phyloP scores from a whole-genome alignment of 2,797 vertebrate species.

The Microhierax caerulescens region DNA sequence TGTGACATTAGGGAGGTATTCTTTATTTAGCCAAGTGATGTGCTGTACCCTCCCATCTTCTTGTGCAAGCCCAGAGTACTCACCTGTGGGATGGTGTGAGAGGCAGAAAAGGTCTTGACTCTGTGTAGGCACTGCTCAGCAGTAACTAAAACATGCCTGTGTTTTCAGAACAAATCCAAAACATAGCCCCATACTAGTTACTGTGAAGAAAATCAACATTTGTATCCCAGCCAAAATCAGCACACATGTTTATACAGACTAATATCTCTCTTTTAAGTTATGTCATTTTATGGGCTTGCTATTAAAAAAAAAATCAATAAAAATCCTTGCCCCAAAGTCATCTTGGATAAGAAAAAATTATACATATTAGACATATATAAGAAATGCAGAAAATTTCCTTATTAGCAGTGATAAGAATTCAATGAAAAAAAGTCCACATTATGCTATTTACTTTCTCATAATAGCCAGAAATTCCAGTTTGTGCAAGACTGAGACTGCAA shows the following conservation, averaged over 20 bases:
- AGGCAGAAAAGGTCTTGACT: background rate
- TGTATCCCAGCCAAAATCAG: background rate
- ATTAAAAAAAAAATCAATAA: background rate
- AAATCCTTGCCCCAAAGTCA: fast-evolving
- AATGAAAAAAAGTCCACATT: background rate
- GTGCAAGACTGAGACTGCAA: background rate
- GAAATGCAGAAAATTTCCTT: background rate
- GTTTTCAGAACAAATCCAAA: background rate
- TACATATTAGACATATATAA: background rate
- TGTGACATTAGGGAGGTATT: background rate
- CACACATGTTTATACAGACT: background rate
- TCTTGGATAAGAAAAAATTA: background rate
- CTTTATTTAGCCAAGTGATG: background rate
- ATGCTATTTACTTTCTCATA: background rate
- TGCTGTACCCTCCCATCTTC: background rate
- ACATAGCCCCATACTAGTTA: too few relatives aligned
- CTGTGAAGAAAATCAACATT: background rate
- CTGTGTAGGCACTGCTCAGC: background rate
- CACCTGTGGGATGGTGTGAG: background rate
- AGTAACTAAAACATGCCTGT: background rate
- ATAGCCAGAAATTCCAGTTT: background rate
- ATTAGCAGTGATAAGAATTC: background rate
- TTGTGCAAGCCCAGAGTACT: background rate
- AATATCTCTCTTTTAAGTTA: background rate
- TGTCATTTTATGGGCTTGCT: background rate